Evolutionary conservation across 1,140 invertebrate genomes (phyloP), one percentile per base, ranked within the genome.

Genomic region (Semibalanus balanoides): DNA sequence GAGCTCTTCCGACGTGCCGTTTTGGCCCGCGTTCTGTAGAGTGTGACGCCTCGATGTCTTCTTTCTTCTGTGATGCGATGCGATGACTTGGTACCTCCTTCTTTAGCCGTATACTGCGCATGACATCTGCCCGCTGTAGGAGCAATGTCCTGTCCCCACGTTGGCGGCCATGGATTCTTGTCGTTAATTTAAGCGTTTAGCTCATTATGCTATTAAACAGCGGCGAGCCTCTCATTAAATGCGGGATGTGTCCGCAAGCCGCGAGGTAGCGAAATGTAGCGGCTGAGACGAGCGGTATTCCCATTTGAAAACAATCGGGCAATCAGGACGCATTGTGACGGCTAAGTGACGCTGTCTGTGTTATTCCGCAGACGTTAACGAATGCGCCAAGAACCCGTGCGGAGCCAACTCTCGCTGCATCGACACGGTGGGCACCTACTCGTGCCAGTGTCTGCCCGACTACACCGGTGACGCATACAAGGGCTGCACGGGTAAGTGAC

Each of bases 401-500:
- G 92, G 93, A 80, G 87, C 87, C 80, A 93, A 95, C 82, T 91
- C 93, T 30, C 85, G 91, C 75, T 97, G 94, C 83, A 91, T 89
- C 79, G 93, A 96, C 83, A 94, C 92, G 30, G 83, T 92, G 73
- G 94, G 94, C 74, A 93, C 92, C 83, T 96, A 79, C 72, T 75
- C 76, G 30, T 80, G 79, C 73, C 78, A 86, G 71, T 96, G 94
- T 85, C 88, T 88, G 79, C 86, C 89, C 73, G 95, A 94, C 79
- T 95, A 89, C 83, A 87, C 88, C 75, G 93, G 94, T 83, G 92
- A 95, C 87, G 91, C 94, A 27, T 93, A 90, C 82, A 88, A 90
- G 84, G 91, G 78, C 69, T 95, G 93, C 79, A 84, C 76, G 25
- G 78, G 80, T 79, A 40, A 76, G 77, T 76, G 31, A 64, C 17